Percentiles rank a stretch among this genome's conserved stretches.
Conservation (phyloP, 1,140 invertebrate species). For the Aethina tumida region DNA sequence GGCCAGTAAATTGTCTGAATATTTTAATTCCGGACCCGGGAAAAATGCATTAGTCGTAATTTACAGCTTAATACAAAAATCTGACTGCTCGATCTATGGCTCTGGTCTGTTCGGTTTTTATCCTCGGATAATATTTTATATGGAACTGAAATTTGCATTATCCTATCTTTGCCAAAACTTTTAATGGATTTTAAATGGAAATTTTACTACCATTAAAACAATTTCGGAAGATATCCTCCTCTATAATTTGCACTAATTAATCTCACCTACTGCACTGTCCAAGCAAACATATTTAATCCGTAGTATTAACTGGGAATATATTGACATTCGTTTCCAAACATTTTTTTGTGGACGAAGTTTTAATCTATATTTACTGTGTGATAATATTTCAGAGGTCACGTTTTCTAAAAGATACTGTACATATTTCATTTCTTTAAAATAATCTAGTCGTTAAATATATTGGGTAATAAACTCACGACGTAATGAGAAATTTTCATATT, state of each 20-base stretch:
- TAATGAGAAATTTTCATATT: no score
- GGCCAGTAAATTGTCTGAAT: conserved; percentile 8
- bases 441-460: no score
- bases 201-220: conserved; percentile 8
- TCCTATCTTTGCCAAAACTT: conserved; percentile 16
- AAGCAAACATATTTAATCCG: background rate
- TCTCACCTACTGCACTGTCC: background rate
- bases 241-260: no score
- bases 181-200: conserved; percentile 14
- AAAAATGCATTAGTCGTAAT: conserved; percentile 18
- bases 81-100: conserved; percentile 14
- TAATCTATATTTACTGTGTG: no score
- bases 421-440: no score
- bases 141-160: conserved; percentile 16
- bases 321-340: no score
- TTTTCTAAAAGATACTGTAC: no score
- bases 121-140: conserved; percentile 15
- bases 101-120: conserved; percentile 13
- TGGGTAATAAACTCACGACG: no score
- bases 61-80: conserved; percentile 14
- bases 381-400: no score
- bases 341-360: no score
- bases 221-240: no score
- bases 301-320: no score
- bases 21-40: conserved; percentile 13